Evolutionary conservation across 2,888 invertebrate species (phyloP).

Genomic region (Apoda limacodes): DNA sequence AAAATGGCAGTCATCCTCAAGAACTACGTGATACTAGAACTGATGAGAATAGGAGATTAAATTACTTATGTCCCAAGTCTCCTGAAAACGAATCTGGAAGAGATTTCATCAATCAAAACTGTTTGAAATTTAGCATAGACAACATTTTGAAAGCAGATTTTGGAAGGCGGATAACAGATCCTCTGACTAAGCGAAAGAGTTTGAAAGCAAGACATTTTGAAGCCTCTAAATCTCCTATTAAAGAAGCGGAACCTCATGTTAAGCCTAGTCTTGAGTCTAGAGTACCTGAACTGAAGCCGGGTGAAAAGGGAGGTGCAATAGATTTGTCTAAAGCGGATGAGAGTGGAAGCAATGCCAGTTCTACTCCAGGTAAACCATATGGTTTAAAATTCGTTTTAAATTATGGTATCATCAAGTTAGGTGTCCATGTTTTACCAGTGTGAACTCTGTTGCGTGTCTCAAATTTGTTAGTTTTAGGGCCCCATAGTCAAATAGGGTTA

Average conservation of each 20-base stretch:
- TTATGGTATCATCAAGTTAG: no score
- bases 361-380: constrained; percentile 61
- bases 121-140: constrained; percentile 85
- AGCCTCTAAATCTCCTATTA: constrained; percentile 37
- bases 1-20: constrained; percentile 26
- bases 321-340: constrained; percentile 58
- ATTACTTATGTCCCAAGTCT: constrained; percentile 41
- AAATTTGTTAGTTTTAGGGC: no score
- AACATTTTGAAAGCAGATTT: constrained; percentile 90
- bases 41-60: constrained; percentile 44
- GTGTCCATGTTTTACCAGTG: no score
- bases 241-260: constrained; percentile 33
- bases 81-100: constrained; percentile 48
- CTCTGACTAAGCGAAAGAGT: constrained; percentile 72
- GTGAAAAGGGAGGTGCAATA: constrained; percentile 51
- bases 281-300: constrained; percentile 48
- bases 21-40: constrained; percentile 34
- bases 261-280: constrained; percentile 43
- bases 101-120: constrained; percentile 65
- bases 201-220: constrained; percentile 40
- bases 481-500: no score
- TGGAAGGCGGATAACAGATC: constrained; percentile 78
- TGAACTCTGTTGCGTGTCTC: no score
- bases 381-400: no score
- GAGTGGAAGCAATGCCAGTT: constrained; percentile 51